These are phyloP conservation scores for Euproctis similis DNA, from an alignment of 2,888 invertebrate genomes.

Conservation along the genomic window DNA sequence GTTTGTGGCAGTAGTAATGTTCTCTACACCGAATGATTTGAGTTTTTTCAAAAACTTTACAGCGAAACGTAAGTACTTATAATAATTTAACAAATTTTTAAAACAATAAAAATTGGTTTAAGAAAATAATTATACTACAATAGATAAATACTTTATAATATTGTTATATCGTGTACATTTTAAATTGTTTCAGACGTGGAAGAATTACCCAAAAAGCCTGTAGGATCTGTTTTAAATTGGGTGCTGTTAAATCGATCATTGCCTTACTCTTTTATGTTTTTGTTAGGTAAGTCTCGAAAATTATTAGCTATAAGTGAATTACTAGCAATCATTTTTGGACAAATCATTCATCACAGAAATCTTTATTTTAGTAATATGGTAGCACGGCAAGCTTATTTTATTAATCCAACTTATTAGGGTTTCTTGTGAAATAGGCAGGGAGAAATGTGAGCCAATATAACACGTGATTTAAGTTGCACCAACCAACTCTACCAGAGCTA, in stretches of 20 bases:
- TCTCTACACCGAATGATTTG: conserved; percentile 35
- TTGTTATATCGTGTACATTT: neutral
- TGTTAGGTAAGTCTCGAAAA: conserved; percentile 54
- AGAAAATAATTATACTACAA: neutral
- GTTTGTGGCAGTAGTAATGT: conserved; percentile 39
- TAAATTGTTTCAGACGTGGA: conserved; percentile 38
- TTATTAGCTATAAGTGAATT: too few species aligned
- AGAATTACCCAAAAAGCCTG: conserved; percentile 35
- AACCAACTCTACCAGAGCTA: too few species aligned
- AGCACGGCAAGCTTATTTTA: too few species aligned
- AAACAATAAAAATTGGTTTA: neutral
- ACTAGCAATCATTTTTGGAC: too few species aligned
- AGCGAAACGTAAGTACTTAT: conserved; percentile 39
- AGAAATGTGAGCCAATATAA: too few species aligned
- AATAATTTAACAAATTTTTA: neutral
- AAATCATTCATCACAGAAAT: too few species aligned
- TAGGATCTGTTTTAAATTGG: conserved; percentile 42
- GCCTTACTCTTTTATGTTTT: conserved; percentile 53
- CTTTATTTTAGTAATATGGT: too few species aligned
- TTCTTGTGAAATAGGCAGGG: too few species aligned
- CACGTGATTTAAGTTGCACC: too few species aligned
- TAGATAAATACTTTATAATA: neutral
- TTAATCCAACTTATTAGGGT: too few species aligned
- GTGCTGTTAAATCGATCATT: conserved; percentile 26
- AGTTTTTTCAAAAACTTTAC: conserved; percentile 34